Percentiles rank a stretch among this genome's conserved stretches.
phyloP scores from a whole-genome alignment of 2,888 invertebrate species.

The Polyploca ridens region DNA sequence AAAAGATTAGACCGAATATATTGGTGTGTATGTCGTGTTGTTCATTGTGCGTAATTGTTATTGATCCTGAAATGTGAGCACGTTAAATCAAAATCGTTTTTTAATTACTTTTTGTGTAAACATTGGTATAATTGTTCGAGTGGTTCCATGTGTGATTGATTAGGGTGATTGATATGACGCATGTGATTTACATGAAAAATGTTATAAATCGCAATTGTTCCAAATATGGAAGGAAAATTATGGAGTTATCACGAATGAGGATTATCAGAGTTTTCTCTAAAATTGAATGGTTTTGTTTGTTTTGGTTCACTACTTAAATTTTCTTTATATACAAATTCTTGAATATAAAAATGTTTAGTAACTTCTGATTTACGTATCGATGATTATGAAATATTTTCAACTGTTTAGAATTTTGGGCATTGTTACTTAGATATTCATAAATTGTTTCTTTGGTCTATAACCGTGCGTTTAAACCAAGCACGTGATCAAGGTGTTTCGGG shows the following conservation, averaged over 20 bases:
- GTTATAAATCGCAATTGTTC: background rate
- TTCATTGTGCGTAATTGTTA: constrained; percentile 14
- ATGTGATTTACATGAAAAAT: constrained; percentile 17
- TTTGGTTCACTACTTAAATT: too few relatives aligned
- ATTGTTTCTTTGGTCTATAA: too few relatives aligned
- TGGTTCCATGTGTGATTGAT: constrained; percentile 51
- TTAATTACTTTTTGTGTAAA: constrained; percentile 63
- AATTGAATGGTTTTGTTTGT: background rate
- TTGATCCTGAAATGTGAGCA: constrained; percentile 33
- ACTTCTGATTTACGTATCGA: too few relatives aligned
- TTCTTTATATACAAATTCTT: too few relatives aligned
- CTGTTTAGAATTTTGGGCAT: too few relatives aligned
- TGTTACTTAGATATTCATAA: too few relatives aligned
- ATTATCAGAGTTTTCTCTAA: background rate
- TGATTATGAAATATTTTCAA: too few relatives aligned
- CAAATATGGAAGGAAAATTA: background rate
- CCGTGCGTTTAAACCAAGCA: too few relatives aligned
- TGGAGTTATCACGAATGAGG: background rate
- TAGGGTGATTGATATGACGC: constrained; percentile 38
- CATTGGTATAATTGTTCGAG: constrained; percentile 52
- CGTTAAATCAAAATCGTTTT: constrained; percentile 50
- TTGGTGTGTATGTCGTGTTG: background rate
- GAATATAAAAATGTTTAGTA: too few relatives aligned
- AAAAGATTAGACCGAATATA: constrained; percentile 16
- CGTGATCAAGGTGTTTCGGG: too few relatives aligned